A percentile compares a stretch with the other conserved stretches of the same genome.
Evolutionary conservation across 1,140 invertebrate species (phyloP).

Genomic region (Luehdorfia chinensis): DNA sequence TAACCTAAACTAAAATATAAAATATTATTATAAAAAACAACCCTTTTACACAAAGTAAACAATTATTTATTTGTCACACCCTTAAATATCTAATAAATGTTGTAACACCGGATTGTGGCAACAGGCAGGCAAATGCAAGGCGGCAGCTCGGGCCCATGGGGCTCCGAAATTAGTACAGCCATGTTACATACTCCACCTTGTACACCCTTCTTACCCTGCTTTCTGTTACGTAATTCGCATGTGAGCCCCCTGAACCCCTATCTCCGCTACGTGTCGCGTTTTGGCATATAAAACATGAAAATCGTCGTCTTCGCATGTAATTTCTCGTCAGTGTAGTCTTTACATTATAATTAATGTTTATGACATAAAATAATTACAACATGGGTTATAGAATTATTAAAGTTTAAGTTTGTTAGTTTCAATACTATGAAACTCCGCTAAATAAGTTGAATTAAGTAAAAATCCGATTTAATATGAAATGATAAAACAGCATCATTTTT

Average conservation of each 20-base stretch:
- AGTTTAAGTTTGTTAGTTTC: too few species aligned
- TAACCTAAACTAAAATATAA: too few species aligned
- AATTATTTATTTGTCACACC: conserved; percentile 2
- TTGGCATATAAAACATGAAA: conserved; percentile 2
- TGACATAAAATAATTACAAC: too few species aligned
- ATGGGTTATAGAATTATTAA: too few species aligned
- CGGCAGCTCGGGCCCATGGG: conserved; percentile 33
- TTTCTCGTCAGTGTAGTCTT: neutral
- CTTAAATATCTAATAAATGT: conserved; percentile 36
- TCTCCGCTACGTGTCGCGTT: neutral
- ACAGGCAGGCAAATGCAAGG: conserved; percentile 38
- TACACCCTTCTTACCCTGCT: neutral
- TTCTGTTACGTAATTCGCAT: conserved; percentile 17
- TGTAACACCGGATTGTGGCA: conserved; percentile 39
- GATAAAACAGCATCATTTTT: too few species aligned
- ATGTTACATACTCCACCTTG: conserved; percentile 24
- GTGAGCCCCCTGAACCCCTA: neutral
- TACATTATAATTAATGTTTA: too few species aligned
- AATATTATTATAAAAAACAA: too few species aligned
- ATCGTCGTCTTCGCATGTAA: neutral
- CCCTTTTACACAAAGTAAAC: too few species aligned
- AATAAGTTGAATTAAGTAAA: too few species aligned
- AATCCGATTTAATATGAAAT: too few species aligned
- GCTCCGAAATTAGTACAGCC: conserved; percentile 50
- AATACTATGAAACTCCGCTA: too few species aligned